A percentile compares a stretch with the other conserved stretches of the same genome.
phyloP scores from a whole-genome alignment of 1,140 invertebrate species.

The Pogonus chalceus region DNA sequence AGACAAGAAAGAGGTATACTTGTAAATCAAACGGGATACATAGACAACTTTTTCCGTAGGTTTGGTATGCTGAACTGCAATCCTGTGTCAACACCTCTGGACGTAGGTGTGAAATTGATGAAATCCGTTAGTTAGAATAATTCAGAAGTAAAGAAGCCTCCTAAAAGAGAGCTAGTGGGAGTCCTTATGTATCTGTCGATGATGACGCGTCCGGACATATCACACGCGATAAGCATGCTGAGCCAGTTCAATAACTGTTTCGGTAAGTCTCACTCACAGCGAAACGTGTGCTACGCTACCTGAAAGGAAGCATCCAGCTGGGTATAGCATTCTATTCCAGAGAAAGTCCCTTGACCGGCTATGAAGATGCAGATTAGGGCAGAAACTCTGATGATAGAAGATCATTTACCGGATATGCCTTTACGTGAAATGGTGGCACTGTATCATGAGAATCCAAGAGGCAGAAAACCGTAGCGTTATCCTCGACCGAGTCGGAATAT shows the following conservation, averaged over 20 bases:
- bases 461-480: slow-evolving; percentile 35
- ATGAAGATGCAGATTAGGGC: no score
- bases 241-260: slow-evolving; percentile 28
- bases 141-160: no score
- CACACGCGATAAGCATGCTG: slow-evolving; percentile 32
- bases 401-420: slow-evolving; percentile 28
- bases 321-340: neutral
- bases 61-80: neutral
- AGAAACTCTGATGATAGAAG: slow-evolving; percentile 21
- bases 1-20: neutral
- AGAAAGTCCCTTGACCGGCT: no score
- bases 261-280: slow-evolving; percentile 21
- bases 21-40: neutral
- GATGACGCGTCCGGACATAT: slow-evolving; percentile 36
- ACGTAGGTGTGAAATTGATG: neutral
- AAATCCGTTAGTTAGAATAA: no score
- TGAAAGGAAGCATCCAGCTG: slow-evolving; percentile 26
- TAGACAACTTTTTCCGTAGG: neutral
- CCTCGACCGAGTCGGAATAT: slow-evolving; percentile 38
- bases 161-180: slow-evolving; percentile 27
- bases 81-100: neutral
- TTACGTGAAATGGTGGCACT: slow-evolving; percentile 31
- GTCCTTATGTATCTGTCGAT: slow-evolving; percentile 33
- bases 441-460: slow-evolving; percentile 40
- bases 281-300: slow-evolving; percentile 31